Conservation (phyloP, 2,888 invertebrate species). For the Ophion slaviceki region DNA sequence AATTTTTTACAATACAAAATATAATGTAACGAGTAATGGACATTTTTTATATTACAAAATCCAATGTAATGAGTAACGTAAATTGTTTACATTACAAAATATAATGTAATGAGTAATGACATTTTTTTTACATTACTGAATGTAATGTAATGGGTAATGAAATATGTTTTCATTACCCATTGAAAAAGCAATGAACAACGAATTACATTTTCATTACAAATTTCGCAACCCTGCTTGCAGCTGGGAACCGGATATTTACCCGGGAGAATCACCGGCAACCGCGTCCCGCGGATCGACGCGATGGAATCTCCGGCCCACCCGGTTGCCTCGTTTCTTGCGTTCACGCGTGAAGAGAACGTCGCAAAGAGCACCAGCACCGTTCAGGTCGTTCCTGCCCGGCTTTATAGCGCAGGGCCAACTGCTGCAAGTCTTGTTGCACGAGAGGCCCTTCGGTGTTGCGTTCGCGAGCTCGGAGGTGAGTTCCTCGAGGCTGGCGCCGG, state of each 20-base stretch:
- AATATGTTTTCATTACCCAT: too few relatives aligned
- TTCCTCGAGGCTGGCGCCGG: constrained; percentile 73
- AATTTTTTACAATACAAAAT: too few relatives aligned
- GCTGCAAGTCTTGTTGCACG: constrained; percentile 59
- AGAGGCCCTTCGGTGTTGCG: constrained; percentile 53
- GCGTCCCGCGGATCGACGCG: constrained; percentile 4
- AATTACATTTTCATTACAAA: too few relatives aligned
- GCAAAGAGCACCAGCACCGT: constrained; percentile 69
- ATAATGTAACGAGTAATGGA: too few relatives aligned
- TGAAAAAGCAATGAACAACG: too few relatives aligned
- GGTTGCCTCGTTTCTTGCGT: constrained; percentile 13
- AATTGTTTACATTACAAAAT: too few relatives aligned
- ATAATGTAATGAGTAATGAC: too few relatives aligned
- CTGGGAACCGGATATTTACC: background rate
- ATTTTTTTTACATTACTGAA: too few relatives aligned
- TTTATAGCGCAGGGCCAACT: constrained; percentile 72
- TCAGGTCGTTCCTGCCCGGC: background rate
- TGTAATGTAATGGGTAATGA: too few relatives aligned
- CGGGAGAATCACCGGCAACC: constrained; percentile 12
- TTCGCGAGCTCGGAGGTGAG: constrained; percentile 69
- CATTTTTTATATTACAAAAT: too few relatives aligned
- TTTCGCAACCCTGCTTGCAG: too few relatives aligned
- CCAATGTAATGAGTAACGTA: too few relatives aligned
- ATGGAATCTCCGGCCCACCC: background rate
- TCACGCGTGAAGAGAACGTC: constrained; percentile 73